phyloP scores from a whole-genome alignment of 2,888 invertebrate species.

The Omphaloscelis lunosa region DNA sequence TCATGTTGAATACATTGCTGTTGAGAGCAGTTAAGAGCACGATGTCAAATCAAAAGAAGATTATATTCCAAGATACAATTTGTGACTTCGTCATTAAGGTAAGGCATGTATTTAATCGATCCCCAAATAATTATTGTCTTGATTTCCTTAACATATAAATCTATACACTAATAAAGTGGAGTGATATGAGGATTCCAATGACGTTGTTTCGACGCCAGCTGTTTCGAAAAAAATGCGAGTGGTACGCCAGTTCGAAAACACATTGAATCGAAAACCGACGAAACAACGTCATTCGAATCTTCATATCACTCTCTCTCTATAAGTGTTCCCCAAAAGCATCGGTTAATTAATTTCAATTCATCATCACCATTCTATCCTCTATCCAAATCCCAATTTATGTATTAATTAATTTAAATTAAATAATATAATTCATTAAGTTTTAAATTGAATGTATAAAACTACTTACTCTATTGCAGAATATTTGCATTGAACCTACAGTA shows the following conservation, averaged over 20 bases:
- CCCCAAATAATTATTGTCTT: not conserved
- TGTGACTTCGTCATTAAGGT: conserved; percentile 68
- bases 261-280: too few relatives aligned
- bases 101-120: conserved; percentile 1
- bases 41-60: conserved; percentile 60
- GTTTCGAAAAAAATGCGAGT: too few relatives aligned
- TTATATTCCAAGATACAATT: conserved; percentile 65
- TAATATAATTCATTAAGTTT: not conserved
- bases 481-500: conserved; percentile 55
- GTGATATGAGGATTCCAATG: too few relatives aligned
- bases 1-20: conserved; percentile 73
- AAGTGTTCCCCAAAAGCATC: not conserved
- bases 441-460: not conserved
- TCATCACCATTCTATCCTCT: not conserved
- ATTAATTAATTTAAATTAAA: not conserved
- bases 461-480: conserved; percentile 24
- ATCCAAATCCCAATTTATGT: too few relatives aligned
- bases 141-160: not conserved
- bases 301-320: too few relatives aligned
- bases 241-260: too few relatives aligned
- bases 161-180: not conserved
- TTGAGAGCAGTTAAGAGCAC: conserved; percentile 64
- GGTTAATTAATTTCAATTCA: not conserved
- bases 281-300: too few relatives aligned
- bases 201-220: too few relatives aligned